These are phyloP conservation scores for Solea senegalensis DNA, from an alignment of 2,113 vertebrate species.

Conservation along the genomic window DNA sequence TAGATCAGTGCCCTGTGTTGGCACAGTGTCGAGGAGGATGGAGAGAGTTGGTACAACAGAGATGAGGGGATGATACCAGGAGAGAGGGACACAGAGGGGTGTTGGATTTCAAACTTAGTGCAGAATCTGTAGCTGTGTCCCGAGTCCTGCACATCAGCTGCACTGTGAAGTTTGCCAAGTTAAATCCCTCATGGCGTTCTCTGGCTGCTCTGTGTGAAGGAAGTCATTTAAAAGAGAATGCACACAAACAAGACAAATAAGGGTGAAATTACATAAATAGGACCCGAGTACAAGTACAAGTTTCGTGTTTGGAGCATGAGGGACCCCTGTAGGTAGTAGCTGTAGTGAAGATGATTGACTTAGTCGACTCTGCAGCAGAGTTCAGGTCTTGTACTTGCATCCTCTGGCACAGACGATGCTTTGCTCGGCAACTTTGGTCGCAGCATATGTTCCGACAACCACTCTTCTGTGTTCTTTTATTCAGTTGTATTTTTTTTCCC, in stretches of 20 bases:
- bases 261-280: background rate
- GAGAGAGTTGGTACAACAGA: constrained; percentile 9
- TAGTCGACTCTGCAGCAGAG: constrained; percentile 58
- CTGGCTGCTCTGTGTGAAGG: constrained; percentile 46
- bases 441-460: constrained; percentile 41
- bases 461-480: constrained; percentile 21
- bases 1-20: constrained; percentile 9
- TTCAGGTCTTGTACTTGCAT: constrained; percentile 54
- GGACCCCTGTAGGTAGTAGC: background rate
- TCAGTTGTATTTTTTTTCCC: constrained; percentile 7
- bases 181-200: constrained; percentile 50
- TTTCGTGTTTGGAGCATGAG: background rate
- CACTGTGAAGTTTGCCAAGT: constrained; percentile 36
- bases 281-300: background rate
- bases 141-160: constrained; percentile 38
- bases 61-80: constrained; percentile 26
- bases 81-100: constrained; percentile 26
- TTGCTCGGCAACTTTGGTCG: constrained; percentile 24
- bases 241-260: constrained; percentile 1
- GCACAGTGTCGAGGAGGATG: background rate
- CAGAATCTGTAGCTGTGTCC: constrained; percentile 70
- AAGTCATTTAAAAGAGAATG: constrained; percentile 1
- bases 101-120: constrained; percentile 64
- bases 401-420: constrained; percentile 51
- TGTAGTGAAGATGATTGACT: constrained; percentile 50